Conservation (phyloP, 2,888 invertebrate species). For the Cybosia mesomella region DNA sequence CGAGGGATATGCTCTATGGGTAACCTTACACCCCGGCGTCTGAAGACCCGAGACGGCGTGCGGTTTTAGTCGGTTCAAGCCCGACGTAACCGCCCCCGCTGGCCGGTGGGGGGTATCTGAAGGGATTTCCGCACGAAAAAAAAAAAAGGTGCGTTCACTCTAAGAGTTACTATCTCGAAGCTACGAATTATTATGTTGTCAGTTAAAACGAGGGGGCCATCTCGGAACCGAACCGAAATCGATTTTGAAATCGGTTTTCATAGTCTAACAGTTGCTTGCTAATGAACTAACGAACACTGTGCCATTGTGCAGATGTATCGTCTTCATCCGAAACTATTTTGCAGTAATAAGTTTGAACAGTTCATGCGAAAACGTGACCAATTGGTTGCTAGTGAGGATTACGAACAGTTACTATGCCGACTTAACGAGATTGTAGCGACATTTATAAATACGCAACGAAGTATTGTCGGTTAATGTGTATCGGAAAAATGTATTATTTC, state of each 20-base stretch:
- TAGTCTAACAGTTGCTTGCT: background rate
- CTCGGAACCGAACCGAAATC: too few species aligned
- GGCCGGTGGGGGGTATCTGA: too few species aligned
- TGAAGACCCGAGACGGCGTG: too few species aligned
- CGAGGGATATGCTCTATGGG: too few species aligned
- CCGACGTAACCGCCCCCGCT: too few species aligned
- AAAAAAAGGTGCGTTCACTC: too few species aligned
- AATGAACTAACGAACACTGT: background rate
- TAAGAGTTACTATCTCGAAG: background rate
- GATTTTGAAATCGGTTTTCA: background rate
- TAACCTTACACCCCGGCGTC: too few species aligned
- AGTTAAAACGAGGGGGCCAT: too few species aligned
- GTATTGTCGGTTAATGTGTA: background rate
- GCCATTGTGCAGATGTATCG: constrained; percentile 4
- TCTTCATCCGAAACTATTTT: constrained; percentile 5
- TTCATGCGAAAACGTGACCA: constrained; percentile 14
- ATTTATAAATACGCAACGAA: background rate
- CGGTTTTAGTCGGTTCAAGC: too few species aligned
- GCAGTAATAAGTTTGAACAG: constrained; percentile 7
- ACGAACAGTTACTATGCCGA: constrained; percentile 7
- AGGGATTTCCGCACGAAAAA: too few species aligned
- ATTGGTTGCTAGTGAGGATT: constrained; percentile 5
- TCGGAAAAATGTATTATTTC: background rate
- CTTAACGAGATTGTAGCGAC: constrained; percentile 14
- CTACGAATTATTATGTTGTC: background rate